Conservation (phyloP, 1,140 invertebrate species). For the Cherax quadricarinatus region DNA sequence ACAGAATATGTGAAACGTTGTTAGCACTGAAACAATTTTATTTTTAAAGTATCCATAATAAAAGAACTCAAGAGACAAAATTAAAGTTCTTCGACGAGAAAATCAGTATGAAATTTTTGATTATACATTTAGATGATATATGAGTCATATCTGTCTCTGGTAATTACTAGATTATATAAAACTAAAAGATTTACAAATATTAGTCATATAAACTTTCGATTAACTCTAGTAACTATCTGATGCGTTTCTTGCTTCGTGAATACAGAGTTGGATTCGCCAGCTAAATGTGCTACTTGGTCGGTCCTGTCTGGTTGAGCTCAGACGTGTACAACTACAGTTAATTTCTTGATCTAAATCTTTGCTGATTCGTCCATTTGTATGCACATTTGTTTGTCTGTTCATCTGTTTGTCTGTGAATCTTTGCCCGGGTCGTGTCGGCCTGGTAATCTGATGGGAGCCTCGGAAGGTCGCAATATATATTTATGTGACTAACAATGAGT, state of each 20-base stretch:
- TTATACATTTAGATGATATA: no score
- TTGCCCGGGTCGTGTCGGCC: not conserved
- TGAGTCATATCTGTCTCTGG: not conserved
- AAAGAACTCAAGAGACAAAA: no score
- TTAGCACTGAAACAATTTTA: no score
- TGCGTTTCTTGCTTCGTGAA: not conserved
- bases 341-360: not conserved
- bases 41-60: no score
- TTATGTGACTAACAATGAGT: not conserved
- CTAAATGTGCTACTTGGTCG: no score
- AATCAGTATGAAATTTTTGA: no score
- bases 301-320: not conserved
- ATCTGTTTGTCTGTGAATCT: slow-evolving; percentile 5
- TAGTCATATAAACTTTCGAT: not conserved
- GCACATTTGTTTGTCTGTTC: not conserved
- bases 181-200: not conserved
- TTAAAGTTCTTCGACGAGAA: no score
- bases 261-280: no score
- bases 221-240: not conserved
- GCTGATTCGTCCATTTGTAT: not conserved
- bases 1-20: no score
- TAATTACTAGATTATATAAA: not conserved
- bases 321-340: not conserved
- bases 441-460: not conserved
- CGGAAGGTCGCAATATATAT: not conserved